phyloP scores from a whole-genome alignment of 2,113 vertebrate species.

The Leptobrachium ailaonicum region DNA sequence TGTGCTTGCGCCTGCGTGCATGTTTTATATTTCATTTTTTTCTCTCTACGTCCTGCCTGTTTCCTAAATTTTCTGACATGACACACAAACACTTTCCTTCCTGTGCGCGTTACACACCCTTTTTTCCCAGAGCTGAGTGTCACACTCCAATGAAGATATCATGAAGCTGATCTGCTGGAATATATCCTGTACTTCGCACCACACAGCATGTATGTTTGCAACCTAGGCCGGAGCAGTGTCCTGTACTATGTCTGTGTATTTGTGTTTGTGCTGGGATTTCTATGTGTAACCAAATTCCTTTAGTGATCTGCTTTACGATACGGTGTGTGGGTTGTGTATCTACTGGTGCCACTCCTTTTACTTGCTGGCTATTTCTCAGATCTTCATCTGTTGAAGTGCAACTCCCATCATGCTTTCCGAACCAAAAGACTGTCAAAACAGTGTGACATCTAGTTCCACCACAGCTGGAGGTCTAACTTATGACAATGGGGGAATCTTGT shows the following conservation, averaged over 20 bases:
- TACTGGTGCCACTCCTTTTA: not conserved
- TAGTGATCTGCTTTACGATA: not conserved
- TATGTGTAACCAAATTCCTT: not conserved
- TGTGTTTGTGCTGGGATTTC: slow-evolving; percentile 6
- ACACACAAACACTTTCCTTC: slow-evolving; percentile 39
- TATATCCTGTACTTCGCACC: not conserved
- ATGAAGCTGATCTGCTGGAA: not conserved
- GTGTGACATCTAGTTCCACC: too few relatives aligned
- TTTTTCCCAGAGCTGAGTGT: slow-evolving; percentile 24
- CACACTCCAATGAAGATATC: slow-evolving; percentile 23
- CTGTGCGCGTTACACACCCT: slow-evolving; percentile 37
- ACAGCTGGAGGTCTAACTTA: too few relatives aligned
- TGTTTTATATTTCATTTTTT: too few relatives aligned
- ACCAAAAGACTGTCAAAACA: too few relatives aligned
- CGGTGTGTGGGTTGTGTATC: not conserved
- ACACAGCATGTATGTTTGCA: not conserved
- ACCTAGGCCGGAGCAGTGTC: too few relatives aligned
- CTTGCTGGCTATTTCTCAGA: too few relatives aligned
- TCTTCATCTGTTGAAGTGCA: too few relatives aligned
- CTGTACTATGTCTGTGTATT: not conserved
- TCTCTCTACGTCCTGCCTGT: not conserved
- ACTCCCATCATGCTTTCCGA: too few relatives aligned
- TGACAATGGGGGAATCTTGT: too few relatives aligned
- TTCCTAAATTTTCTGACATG: not conserved
- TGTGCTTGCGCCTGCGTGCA: too few relatives aligned